phyloP scores from a whole-genome alignment of 2,797 vertebrate genomes.

The Luscinia megarhynchos region DNA sequence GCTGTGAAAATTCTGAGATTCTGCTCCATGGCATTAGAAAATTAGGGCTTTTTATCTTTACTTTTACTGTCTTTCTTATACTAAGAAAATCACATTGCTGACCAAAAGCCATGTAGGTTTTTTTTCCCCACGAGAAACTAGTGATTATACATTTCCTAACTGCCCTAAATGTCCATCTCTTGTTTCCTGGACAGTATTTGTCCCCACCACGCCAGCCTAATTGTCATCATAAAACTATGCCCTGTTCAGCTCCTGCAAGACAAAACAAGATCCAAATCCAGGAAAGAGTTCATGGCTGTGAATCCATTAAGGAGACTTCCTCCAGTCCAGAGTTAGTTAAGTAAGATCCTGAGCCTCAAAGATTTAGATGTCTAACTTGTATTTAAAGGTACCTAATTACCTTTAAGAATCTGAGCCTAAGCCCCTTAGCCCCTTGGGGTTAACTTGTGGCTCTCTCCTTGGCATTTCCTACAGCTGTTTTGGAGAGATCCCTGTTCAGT shows the following conservation, averaged over 20 bases:
- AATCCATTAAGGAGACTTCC: constrained; percentile 38
- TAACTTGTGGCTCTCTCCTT: constrained; percentile 26
- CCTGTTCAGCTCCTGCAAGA: not conserved
- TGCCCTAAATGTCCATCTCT: not conserved
- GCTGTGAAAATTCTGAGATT: not conserved
- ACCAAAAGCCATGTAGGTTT: not conserved
- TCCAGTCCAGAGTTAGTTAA: constrained; percentile 34
- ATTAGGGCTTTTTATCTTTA: not conserved
- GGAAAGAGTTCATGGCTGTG: not conserved
- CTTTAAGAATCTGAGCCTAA: constrained; percentile 56
- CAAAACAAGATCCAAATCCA: not conserved
- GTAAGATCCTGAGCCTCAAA: constrained; percentile 50
- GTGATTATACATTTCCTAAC: not conserved
- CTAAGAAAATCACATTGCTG: not conserved
- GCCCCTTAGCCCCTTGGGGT: constrained; percentile 24
- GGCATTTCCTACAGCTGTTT: not conserved
- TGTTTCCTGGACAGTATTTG: not conserved
- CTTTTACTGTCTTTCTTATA: not conserved
- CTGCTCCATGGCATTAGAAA: not conserved
- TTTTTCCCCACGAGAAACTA: not conserved
- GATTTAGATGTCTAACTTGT: constrained; percentile 61
- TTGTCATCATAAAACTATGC: not conserved
- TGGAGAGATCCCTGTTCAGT: not conserved
- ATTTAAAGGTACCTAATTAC: constrained; percentile 67
- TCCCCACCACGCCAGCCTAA: accelerated